These are phyloP conservation scores for Aphidius ervi DNA, from an alignment of 1,140 invertebrate species.

Conservation along the genomic window DNA sequence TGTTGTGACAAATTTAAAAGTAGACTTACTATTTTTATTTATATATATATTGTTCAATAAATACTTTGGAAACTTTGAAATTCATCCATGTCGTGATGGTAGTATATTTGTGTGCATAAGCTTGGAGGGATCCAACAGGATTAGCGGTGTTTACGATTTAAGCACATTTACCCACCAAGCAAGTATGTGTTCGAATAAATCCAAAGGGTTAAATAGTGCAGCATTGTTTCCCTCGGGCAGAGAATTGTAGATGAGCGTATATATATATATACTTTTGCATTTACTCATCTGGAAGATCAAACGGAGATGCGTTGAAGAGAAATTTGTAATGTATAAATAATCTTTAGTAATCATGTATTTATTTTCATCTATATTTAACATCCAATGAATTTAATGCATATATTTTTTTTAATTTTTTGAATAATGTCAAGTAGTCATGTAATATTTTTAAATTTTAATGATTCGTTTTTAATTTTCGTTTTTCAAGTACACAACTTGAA, in stretches of 20 bases:
- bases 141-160: constrained; percentile 46
- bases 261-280: constrained; percentile 1
- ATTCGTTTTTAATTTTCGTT: too few relatives aligned
- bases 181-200: constrained; percentile 46
- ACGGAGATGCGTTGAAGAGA: background rate
- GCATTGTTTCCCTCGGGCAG: constrained; percentile 8
- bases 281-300: constrained; percentile 12
- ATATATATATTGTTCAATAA: too few relatives aligned
- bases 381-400: too few relatives aligned
- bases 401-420: too few relatives aligned
- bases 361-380: too few relatives aligned
- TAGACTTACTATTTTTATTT: too few relatives aligned
- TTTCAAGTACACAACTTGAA: too few relatives aligned
- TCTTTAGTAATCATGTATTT: too few relatives aligned
- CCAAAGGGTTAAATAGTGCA: constrained; percentile 31
- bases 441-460: too few relatives aligned
- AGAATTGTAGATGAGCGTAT: background rate
- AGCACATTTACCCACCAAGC: constrained; percentile 36
- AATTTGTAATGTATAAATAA: too few relatives aligned
- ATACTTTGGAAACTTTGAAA: background rate
- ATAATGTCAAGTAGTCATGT: too few relatives aligned
- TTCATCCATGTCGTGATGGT: constrained; percentile 6
- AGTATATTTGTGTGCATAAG: constrained; percentile 28
- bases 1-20: too few relatives aligned
- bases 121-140: constrained; percentile 36